Percentiles rank a stretch among this genome's conserved stretches.
Evolutionary conservation across 2,113 vertebrate genomes (phyloP).

Genomic region (Crotalus horridus): DNA sequence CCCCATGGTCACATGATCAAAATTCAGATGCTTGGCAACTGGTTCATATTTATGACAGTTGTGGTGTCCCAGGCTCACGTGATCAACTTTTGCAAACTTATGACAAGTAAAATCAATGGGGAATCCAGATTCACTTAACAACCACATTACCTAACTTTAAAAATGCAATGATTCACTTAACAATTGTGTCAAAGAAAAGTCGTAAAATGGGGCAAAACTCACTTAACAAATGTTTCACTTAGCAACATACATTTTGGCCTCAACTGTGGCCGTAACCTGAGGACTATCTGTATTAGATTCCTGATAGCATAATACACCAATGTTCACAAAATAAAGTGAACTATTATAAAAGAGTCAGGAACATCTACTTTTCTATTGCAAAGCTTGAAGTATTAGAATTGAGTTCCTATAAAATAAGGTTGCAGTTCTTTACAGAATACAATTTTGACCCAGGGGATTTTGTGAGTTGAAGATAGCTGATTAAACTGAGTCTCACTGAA

Average conservation of each 20-base stretch:
- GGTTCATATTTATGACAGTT: not conserved
- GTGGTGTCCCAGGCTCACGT: not conserved
- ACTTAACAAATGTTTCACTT: not conserved
- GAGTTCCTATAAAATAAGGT: not conserved
- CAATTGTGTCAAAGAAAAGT: not conserved
- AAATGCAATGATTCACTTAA: not conserved
- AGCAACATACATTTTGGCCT: not conserved
- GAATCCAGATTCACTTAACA: not conserved
- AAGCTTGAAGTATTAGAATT: not conserved
- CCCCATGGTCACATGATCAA: not conserved
- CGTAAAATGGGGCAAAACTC: not conserved
- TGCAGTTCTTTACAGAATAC: not conserved
- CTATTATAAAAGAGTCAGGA: not conserved
- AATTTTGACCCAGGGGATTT: not conserved
- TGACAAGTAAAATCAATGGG: not conserved
- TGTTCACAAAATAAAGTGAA: not conserved
- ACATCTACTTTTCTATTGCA: not conserved
- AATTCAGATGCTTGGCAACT: not conserved
- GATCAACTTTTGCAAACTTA: no score
- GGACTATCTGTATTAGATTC: not conserved
- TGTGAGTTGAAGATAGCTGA: not conserved
- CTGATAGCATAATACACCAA: not conserved
- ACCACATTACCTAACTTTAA: not conserved
- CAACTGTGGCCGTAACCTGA: not conserved
- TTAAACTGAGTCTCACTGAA: slow-evolving; percentile 4